A percentile compares a stretch with the other conserved stretches of the same genome.
Conservation (phyloP, 2,888 invertebrate species). For the Peribatodes rhomboidaria region DNA sequence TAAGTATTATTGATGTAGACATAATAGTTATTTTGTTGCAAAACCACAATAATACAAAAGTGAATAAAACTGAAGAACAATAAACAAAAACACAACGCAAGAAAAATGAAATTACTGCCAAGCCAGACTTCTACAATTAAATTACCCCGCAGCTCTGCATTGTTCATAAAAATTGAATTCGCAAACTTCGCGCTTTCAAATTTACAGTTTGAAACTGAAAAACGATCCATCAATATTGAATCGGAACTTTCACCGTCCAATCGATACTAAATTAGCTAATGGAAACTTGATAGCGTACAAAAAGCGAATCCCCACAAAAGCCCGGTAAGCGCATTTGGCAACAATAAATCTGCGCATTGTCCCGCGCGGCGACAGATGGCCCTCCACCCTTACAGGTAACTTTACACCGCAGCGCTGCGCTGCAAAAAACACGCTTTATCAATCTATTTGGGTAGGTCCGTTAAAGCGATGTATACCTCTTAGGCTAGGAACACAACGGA, state of each 20-base stretch:
- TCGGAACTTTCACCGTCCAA: slow-evolving; percentile 72
- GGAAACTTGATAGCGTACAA: slow-evolving; percentile 85
- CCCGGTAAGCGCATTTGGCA: slow-evolving; percentile 76
- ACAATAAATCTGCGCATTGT: slow-evolving; percentile 81
- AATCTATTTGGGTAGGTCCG: slow-evolving; percentile 2
- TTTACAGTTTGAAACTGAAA: slow-evolving; percentile 70
- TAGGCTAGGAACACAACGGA: neutral
- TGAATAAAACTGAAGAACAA: neutral
- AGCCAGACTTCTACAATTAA: slow-evolving; percentile 57
- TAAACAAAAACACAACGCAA: slow-evolving; percentile 28
- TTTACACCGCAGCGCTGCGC: slow-evolving; percentile 59
- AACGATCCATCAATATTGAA: slow-evolving; percentile 81
- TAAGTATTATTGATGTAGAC: no score
- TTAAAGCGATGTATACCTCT: slow-evolving; percentile 1
- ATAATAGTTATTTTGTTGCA: neutral
- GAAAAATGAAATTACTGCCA: slow-evolving; percentile 37
- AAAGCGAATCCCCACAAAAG: slow-evolving; percentile 76
- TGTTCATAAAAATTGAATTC: slow-evolving; percentile 76
- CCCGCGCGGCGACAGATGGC: slow-evolving; percentile 78
- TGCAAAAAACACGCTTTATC: slow-evolving; percentile 52
- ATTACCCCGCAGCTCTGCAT: slow-evolving; percentile 63
- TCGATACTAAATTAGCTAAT: slow-evolving; percentile 85
- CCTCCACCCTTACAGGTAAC: slow-evolving; percentile 76
- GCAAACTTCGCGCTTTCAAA: slow-evolving; percentile 67
- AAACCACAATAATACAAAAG: slow-evolving; percentile 8